These are phyloP conservation scores for Noctua fimbriata DNA, from an alignment of 2,888 invertebrate species.

Conservation along the genomic window DNA sequence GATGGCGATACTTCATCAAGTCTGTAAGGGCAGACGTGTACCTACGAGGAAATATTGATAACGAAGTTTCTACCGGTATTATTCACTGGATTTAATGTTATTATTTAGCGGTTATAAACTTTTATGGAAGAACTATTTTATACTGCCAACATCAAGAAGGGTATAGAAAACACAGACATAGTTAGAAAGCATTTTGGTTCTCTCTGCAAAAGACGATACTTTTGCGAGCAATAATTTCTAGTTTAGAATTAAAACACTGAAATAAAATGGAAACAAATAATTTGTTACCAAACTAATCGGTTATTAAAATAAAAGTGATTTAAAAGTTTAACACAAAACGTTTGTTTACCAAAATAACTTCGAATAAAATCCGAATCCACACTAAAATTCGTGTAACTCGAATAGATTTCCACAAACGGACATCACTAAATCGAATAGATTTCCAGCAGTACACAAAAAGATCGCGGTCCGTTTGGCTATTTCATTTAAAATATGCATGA, in stretches of 20 bases:
- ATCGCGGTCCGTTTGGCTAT: constrained; percentile 72
- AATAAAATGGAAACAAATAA: background rate
- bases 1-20: constrained; percentile 58
- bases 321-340: background rate
- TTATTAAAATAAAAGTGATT: background rate
- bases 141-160: background rate
- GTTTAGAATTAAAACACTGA: background rate
- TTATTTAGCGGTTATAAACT: background rate
- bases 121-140: background rate
- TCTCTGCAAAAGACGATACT: background rate
- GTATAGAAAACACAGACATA: background rate
- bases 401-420: constrained; percentile 52
- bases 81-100: background rate
- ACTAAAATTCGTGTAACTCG: constrained; percentile 7
- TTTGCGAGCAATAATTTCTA: background rate
- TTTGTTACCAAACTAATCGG: background rate
- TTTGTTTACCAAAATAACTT: constrained; percentile 5
- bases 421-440: constrained; percentile 66
- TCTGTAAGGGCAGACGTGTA: constrained; percentile 25
- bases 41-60: constrained; percentile 27
- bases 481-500: constrained; percentile 83
- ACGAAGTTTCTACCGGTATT: background rate
- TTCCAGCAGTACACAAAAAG: constrained; percentile 67
- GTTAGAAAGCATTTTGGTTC: background rate
- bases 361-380: background rate